Percentiles rank a stretch among this genome's conserved stretches.
Conservation (phyloP, 2,888 invertebrate genomes). For the Lampropteryx suffumata region DNA sequence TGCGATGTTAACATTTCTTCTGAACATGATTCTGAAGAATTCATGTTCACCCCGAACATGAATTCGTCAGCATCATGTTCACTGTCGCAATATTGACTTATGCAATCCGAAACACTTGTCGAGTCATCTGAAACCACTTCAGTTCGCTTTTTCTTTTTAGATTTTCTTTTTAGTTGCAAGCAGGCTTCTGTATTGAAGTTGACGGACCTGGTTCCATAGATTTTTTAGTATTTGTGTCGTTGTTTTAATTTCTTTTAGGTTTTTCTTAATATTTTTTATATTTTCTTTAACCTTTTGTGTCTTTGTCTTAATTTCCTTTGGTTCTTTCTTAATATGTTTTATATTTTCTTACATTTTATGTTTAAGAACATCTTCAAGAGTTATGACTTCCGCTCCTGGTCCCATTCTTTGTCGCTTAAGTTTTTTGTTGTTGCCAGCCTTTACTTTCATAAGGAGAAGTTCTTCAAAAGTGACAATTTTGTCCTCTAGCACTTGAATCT, state of each 20-base stretch:
- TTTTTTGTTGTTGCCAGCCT: conserved; percentile 26
- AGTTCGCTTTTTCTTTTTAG: conserved; percentile 9
- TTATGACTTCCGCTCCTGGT: conserved; percentile 36
- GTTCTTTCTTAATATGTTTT: no score
- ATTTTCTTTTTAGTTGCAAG: conserved; percentile 11
- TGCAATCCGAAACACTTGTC: conserved; percentile 21
- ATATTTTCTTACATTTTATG: conserved; percentile 20
- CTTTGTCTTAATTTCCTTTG: no score
- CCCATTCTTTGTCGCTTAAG: conserved; percentile 28
- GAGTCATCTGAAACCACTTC: conserved; percentile 16
- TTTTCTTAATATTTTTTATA: conserved; percentile 10
- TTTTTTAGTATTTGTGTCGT: background rate
- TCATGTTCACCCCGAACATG: no score
- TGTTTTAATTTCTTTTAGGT: conserved; percentile 9
- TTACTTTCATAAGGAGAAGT: conserved; percentile 32
- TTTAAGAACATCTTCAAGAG: conserved; percentile 31
- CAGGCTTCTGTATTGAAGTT: conserved; percentile 14
- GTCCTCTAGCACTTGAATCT: conserved; percentile 20
- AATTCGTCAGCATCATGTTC: background rate
- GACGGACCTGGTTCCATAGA: conserved; percentile 14
- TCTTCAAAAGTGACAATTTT: conserved; percentile 32
- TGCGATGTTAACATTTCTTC: background rate
- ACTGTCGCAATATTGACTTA: conserved; percentile 20
- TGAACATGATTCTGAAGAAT: no score
- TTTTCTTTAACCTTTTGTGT: no score